phyloP scores from a whole-genome alignment of 2,113 vertebrate genomes.

The Psophia crepitans region DNA sequence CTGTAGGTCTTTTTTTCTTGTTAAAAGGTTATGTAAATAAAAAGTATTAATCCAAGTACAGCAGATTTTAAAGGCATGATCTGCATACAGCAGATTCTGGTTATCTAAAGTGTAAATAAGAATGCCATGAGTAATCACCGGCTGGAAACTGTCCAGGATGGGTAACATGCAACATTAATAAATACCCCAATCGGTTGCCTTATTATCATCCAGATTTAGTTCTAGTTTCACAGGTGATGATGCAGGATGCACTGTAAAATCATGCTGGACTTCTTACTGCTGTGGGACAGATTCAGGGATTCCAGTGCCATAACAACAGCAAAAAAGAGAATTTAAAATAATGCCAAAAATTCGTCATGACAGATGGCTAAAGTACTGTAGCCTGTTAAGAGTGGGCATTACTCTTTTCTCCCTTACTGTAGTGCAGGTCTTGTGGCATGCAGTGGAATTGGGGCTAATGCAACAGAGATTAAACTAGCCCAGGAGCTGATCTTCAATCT shows the following conservation, averaged over 20 bases:
- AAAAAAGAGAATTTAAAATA: neutral
- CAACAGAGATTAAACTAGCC: neutral
- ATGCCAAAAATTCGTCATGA: neutral
- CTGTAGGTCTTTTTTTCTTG: neutral
- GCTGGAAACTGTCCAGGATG: neutral
- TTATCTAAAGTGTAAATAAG: neutral
- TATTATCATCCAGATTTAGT: neutral
- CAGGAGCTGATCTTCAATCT: neutral
- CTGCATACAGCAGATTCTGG: neutral
- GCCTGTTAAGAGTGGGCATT: neutral
- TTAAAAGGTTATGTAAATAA: conserved; percentile 24
- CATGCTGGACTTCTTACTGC: neutral
- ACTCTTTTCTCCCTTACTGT: neutral
- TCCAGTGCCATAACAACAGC: neutral
- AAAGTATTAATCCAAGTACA: neutral
- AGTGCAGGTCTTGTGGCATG: neutral
- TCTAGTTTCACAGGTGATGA: neutral
- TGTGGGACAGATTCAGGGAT: neutral
- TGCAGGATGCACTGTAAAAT: neutral
- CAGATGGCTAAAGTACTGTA: neutral
- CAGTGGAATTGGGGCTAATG: neutral
- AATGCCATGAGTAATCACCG: neutral
- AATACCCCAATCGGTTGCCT: neutral
- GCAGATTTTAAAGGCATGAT: conserved; percentile 15
- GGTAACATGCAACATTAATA: neutral